Evolutionary conservation across 1,140 invertebrate genomes (phyloP), one percentile per base, ranked within the genome.

Genomic region (Oedothorax gibbosus): DNA sequence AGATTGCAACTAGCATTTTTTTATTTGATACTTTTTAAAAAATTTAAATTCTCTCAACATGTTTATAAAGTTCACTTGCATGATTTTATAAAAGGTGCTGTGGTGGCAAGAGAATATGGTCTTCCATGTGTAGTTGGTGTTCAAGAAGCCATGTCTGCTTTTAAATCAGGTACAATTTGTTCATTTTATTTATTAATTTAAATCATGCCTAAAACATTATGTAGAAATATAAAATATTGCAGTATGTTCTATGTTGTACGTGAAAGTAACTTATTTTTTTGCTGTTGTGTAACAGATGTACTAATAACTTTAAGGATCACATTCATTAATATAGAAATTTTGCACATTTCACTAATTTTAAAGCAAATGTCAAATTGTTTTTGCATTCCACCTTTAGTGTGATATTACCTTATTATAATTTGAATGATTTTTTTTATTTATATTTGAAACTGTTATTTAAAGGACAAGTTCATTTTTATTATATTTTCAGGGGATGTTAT

Each of bases 21-120:
- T 60, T 5, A 60, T 6, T 60, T 5, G 9, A 6, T 60, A n/a
- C 57, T 60, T 14, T 60, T 60, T 60, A 5, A 14, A 60, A 60
- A 14, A 6, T 6, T 60, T 11, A 60, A 11, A 12, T 0, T 60
- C 12, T 60, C 3, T 60, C n/a, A 14, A 6, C 57, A 60, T 60
- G 57, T 60, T 7, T 18, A n/a, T 35, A 35, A 35, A 2, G 2
- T 35, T 35, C 35, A 35, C 5, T 35, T 35, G 35, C 35, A 35
- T 35, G 1, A 49, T 51, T 75, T 60, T 49, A 57, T 51, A 49
- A 15, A 35, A 85, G 84, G 95, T 72, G 95, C 95, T 76, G 95
- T 96, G 0, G 94, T 97, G 21, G 96, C 95, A 2, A 91, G 95
- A 86, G 96, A 97, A 90, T 96, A 95, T 90, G 95, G 95, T 0